These are phyloP conservation scores for Aptenodytes forsteri DNA, from an alignment of 2,113 vertebrate species.

Conservation along the genomic window DNA sequence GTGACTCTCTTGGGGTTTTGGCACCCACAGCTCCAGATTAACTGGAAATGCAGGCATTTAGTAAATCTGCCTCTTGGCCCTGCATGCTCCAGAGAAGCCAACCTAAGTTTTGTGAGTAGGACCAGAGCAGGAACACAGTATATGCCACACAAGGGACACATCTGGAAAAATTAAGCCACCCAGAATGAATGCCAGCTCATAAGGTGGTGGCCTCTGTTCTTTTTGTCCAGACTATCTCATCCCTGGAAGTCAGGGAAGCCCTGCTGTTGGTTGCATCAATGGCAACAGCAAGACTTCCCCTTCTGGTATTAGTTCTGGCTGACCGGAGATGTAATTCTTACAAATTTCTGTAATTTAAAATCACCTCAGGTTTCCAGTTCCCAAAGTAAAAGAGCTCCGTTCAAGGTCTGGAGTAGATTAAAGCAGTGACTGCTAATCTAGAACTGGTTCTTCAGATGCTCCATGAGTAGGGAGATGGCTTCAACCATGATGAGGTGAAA, in stretches of 20 bases:
- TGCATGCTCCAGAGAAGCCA: not conserved
- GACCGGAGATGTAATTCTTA: not conserved
- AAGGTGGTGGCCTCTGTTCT: not conserved
- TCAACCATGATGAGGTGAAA: not conserved
- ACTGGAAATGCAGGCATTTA: not conserved
- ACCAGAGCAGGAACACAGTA: not conserved
- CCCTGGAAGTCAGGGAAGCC: not conserved
- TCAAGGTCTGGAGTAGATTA: not conserved
- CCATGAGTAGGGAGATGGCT: not conserved
- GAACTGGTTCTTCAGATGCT: not conserved
- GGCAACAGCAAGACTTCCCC: not conserved
- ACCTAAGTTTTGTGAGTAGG: not conserved
- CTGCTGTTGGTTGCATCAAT: not conserved
- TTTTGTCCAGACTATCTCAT: not conserved
- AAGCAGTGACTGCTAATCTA: not conserved
- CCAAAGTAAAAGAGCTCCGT: not conserved
- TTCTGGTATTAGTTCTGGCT: not conserved
- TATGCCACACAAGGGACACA: not conserved
- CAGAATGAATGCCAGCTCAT: not conserved
- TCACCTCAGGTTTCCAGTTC: not conserved
- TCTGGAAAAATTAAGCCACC: not conserved
- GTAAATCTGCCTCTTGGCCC: not conserved
- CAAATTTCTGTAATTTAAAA: not conserved
- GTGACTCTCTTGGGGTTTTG: constrained; percentile 37
- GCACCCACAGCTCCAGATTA: not conserved